Evolutionary conservation across 2,113 vertebrate genomes (phyloP).

Genomic region (Tretioscincus oriximinensis): DNA sequence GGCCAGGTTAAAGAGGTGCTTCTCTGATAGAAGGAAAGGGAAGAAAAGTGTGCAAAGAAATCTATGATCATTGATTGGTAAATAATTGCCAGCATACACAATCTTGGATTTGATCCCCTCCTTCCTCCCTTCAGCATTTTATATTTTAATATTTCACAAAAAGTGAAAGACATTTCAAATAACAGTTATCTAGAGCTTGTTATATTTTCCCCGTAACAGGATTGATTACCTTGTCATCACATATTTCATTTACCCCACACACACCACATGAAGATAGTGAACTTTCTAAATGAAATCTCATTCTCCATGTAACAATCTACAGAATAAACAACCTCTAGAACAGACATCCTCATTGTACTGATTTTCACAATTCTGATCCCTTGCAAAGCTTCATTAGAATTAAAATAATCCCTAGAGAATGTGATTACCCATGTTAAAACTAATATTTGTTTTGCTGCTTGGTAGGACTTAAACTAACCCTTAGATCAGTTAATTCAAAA

Average conservation of each 20-base stretch:
- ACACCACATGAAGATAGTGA: neutral
- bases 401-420: neutral
- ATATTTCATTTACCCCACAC: neutral
- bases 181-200: too few species aligned
- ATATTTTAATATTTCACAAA: too few species aligned
- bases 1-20: too few species aligned
- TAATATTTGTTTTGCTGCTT: conserved; percentile 7
- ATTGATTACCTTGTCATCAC: neutral
- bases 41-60: too few species aligned
- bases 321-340: fast-evolving
- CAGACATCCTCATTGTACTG: fast-evolving
- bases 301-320: neutral
- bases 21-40: too few species aligned
- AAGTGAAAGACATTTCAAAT: too few species aligned
- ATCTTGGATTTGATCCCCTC: too few species aligned
- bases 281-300: neutral
- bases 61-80: too few species aligned
- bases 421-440: neutral
- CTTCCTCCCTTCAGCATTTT: too few species aligned
- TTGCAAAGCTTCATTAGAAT: fast-evolving
- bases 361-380: neutral
- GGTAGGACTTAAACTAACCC: neutral
- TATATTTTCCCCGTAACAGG: too few species aligned
- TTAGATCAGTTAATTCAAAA: conserved; percentile 5
- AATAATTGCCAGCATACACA: too few species aligned